Conservation (phyloP, 2,113 vertebrate genomes). For the Apteryx owenii region DNA sequence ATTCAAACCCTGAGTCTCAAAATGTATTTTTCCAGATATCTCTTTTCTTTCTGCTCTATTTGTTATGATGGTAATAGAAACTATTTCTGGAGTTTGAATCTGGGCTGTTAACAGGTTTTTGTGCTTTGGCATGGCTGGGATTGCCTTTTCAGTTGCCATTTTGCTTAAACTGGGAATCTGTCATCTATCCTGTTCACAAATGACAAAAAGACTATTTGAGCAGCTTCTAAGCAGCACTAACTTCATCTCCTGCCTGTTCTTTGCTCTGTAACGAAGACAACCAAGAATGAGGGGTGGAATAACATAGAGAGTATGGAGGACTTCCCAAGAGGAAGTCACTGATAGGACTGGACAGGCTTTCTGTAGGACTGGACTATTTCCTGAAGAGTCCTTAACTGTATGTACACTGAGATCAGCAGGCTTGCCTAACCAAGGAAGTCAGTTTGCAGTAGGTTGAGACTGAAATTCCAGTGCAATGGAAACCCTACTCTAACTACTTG, state of each 20-base stretch:
- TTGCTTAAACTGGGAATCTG: not conserved
- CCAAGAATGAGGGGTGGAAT: not conserved
- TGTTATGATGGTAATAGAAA: not conserved
- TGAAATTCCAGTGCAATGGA: not conserved
- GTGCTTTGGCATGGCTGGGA: not conserved
- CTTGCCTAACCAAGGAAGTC: not conserved
- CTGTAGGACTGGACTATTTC: not conserved
- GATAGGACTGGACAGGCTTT: not conserved
- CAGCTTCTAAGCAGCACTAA: not conserved
- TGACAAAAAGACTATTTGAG: not conserved
- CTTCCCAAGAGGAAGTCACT: not conserved
- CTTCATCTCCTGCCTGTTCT: not conserved
- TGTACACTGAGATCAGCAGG: not conserved
- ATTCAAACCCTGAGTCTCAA: not conserved
- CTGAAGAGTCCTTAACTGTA: not conserved
- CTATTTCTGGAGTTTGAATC: not conserved
- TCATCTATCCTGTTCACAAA: not conserved
- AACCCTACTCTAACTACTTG: not conserved
- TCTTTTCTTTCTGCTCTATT: not conserved
- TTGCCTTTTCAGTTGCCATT: not conserved
- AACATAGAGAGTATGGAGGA: not conserved
- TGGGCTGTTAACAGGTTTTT: not conserved
- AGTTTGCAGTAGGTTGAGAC: not conserved
- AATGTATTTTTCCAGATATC: not conserved
- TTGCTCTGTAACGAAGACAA: not conserved